A percentile compares a stretch with the other conserved stretches of the same genome.
phyloP scores from a whole-genome alignment of 2,888 invertebrate species.

The Gastracanthus pulcherrimus region DNA sequence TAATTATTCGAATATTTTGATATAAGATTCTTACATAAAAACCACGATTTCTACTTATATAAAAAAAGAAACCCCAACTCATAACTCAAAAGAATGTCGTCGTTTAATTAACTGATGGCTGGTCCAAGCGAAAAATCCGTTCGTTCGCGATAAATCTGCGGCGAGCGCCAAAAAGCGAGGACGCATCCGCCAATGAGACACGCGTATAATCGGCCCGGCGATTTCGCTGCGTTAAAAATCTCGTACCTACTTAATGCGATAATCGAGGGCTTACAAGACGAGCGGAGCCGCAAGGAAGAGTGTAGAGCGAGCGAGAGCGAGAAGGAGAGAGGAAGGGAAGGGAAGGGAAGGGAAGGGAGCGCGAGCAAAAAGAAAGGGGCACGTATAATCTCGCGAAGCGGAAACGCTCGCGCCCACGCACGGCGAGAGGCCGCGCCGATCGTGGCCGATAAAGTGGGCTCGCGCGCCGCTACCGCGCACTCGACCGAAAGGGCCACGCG shows the following conservation, averaged over 20 bases:
- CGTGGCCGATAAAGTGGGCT: constrained; percentile 46
- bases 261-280: background rate
- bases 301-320: background rate
- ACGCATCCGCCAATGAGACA: background rate
- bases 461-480: constrained; percentile 31
- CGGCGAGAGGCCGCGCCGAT: too few species aligned
- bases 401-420: constrained; percentile 52
- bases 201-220: background rate
- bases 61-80: background rate
- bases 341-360: too few species aligned
- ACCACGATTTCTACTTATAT: background rate
- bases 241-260: constrained; percentile 15
- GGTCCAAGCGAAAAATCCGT: constrained; percentile 5
- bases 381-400: constrained; percentile 43
- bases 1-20: too few species aligned
- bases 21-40: background rate
- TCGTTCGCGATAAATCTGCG: constrained; percentile 14
- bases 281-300: background rate
- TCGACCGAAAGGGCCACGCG: constrained; percentile 45
- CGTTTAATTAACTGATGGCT: constrained; percentile 1
- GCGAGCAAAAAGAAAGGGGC: background rate
- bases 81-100: background rate
- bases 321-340: background rate
- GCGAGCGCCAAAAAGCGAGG: background rate
- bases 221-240: constrained; percentile 25